Percentiles rank a stretch among this genome's conserved stretches.
These are phyloP conservation scores for Aspidiotus rigidus DNA, from an alignment of 2,888 invertebrate genomes.

Conservation along the genomic window DNA sequence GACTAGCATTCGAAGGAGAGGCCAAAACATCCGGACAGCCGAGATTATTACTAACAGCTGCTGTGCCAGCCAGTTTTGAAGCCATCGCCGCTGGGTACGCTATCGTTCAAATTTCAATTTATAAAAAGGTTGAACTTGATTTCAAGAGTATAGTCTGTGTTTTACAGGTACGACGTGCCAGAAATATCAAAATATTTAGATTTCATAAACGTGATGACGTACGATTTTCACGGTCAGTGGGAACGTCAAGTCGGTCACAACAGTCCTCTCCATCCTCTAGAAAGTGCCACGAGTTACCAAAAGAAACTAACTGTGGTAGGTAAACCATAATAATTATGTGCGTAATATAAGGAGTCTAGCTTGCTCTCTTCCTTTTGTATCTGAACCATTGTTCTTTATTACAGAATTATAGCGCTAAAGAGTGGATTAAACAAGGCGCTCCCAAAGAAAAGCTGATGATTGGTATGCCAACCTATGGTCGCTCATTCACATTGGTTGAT, in stretches of 20 bases:
- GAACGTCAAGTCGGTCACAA: slow-evolving; percentile 88
- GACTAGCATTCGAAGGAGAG: slow-evolving; percentile 84
- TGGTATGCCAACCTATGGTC: slow-evolving; percentile 89
- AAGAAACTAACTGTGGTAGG: slow-evolving; percentile 84
- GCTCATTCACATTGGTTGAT: slow-evolving; percentile 80
- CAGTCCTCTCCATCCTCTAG: slow-evolving; percentile 78
- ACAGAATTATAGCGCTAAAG: slow-evolving; percentile 74
- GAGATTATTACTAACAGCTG: slow-evolving; percentile 67
- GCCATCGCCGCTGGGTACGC: slow-evolving; percentile 76
- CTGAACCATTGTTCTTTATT: neutral
- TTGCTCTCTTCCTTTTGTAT: neutral
- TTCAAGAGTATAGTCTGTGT: neutral
- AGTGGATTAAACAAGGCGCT: slow-evolving; percentile 88
- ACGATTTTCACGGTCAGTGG: slow-evolving; percentile 93
- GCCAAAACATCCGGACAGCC: slow-evolving; percentile 79
- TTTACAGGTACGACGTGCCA: slow-evolving; percentile 67
- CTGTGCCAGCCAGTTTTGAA: slow-evolving; percentile 86
- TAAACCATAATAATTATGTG: too few relatives aligned
- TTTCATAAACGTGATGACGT: slow-evolving; percentile 90
- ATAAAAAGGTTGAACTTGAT: neutral
- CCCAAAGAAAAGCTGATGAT: slow-evolving; percentile 89
- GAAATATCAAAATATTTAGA: slow-evolving; percentile 89
- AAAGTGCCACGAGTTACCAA: slow-evolving; percentile 81
- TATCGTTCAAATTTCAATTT: neutral
- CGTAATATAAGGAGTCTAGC: neutral